Base-by-base conservation (phyloP, 2,797 vertebrate genomes). In the Girardinus metallicus region DNA sequence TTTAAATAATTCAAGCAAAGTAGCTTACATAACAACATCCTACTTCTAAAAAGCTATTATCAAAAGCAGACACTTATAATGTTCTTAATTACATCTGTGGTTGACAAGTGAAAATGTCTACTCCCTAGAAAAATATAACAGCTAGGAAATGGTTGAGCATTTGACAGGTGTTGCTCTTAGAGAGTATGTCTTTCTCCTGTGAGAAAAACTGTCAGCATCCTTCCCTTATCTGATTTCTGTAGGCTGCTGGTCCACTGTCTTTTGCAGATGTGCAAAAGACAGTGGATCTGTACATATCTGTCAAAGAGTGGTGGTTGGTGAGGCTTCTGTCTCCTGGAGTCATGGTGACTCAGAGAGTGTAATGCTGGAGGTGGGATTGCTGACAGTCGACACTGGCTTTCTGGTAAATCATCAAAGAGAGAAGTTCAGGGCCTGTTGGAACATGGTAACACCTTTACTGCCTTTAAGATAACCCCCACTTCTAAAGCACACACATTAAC, bases 291-390 rank as follows among this genome's bases (percentile, higher is more conserved):
- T 44, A 55, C 21, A 29, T 39, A 66, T 73, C 49, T 46, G 34
- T 81, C 62, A 87, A 43, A 74, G 73, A 74, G 82, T 9, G 41
- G 46, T 73, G 74, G 84, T 71, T 80, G 47, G 49, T 71, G 80
- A 77, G 26, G 81, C 76, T 31, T 23, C 73, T 47, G 36, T 75
- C 80, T 75, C 72, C 36, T 21, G 34, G 84, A 76, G 77, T 16
- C 1, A 23, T 44, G 77, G 78, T 83, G 86, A 91, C 85, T 91
- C 89, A 85, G 73, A 83, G 71, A 75, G 23, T 78, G 60, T 90
- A 92, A 92, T 87, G 79, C 85, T 85, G 89, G 85, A 91, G 93
- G 91, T 91, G 82, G 87, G 84, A 83, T 84, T 86, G 86, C 86
- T 89, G 85, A 89, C 85, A 82, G 86, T 51, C 80, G 86, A 92